A percentile compares a stretch with the other conserved stretches of the same genome.
These are phyloP conservation scores for Labroides dimidiatus DNA, from an alignment of 2,797 vertebrate species.

Conservation along the genomic window DNA sequence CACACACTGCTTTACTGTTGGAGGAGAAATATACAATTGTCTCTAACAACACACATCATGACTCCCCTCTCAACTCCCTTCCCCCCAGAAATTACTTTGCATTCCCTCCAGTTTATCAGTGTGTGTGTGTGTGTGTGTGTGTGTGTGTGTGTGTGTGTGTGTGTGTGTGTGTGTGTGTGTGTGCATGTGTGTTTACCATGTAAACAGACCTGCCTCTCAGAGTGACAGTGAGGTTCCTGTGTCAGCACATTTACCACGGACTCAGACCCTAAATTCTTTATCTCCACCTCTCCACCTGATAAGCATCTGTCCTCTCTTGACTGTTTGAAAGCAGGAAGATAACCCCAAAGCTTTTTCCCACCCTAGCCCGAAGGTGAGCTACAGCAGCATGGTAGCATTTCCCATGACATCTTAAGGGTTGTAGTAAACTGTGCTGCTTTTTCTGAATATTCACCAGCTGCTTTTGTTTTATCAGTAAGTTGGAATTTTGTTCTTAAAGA, in stretches of 20 bases:
- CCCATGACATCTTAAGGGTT: too few species aligned
- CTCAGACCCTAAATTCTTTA: conserved; percentile 17
- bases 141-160: conserved; percentile 57
- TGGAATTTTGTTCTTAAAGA: neutral
- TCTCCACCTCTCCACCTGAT: conserved; percentile 47
- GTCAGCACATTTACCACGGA: conserved; percentile 45
- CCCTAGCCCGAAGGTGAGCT: neutral
- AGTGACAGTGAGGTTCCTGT: conserved; percentile 24
- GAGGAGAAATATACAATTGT: conserved; percentile 73
- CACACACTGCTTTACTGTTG: conserved; percentile 70
- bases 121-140: conserved; percentile 48
- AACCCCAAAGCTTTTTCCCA: neutral
- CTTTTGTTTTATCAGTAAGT: neutral
- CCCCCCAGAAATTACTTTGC: conserved; percentile 24
- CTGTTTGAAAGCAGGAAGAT: conserved; percentile 18
- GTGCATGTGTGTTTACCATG: conserved; percentile 59
- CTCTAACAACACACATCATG: conserved; percentile 42
- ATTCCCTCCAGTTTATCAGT: conserved; percentile 23
- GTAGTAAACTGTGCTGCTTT: neutral
- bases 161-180: conserved; percentile 19
- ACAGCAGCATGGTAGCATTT: neutral
- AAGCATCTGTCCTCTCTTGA: conserved; percentile 43
- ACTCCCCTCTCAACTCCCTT: conserved; percentile 16
- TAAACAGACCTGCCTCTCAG: conserved; percentile 54
- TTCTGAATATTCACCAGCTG: neutral